Evolutionary conservation across 2,888 invertebrate genomes (phyloP), one percentile per base, ranked within the genome.

Genomic region (Abscondita cerata): DNA sequence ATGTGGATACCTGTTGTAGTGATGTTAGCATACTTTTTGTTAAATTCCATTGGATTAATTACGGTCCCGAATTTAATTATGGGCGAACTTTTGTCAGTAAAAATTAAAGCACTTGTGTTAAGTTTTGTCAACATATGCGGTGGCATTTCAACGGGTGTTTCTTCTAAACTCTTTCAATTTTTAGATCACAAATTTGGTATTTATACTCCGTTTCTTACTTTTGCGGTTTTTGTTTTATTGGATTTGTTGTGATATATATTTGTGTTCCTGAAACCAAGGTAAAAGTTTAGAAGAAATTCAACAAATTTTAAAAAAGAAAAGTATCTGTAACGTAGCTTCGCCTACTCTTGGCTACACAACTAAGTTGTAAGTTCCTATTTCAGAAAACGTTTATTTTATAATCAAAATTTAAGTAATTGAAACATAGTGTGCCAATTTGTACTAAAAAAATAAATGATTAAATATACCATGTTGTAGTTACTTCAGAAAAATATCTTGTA

Each of bases 261-360:
- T 56, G 69, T 41, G 64, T 78, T 33, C 75, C 75, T 5, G 78
- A 78, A 68, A 76, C 76, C 1, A 74, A 63, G 74, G 73, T n/a
- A 71, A 73, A 48, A 70, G 70, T 6, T 60, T 76, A 36, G 74
- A 73, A 55, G 68, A 66, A 20, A 76, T 76, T 19, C 75, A 76
- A 55, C 68, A 70, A 50, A 64, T 72, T 50, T 59, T 75, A 54
- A 65, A 65, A 52, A 41, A n/a, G 52, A 2, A 52, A 57, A 33
- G 1, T 11, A 44, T 11, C 9, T 1, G 3, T 2, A 18, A 18
- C 16, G 11, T 11, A 2, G 18, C 6, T 4, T 18, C 25, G 4
- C 6, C 25, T 25, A 4, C 25, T 25, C 4, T 19, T 19, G 19
- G 15, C 6, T 25, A 25, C 25, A 25, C 6, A 25, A 25, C 25